phyloP scores from a whole-genome alignment of 2,888 invertebrate genomes.

The Hypsopygia costalis region DNA sequence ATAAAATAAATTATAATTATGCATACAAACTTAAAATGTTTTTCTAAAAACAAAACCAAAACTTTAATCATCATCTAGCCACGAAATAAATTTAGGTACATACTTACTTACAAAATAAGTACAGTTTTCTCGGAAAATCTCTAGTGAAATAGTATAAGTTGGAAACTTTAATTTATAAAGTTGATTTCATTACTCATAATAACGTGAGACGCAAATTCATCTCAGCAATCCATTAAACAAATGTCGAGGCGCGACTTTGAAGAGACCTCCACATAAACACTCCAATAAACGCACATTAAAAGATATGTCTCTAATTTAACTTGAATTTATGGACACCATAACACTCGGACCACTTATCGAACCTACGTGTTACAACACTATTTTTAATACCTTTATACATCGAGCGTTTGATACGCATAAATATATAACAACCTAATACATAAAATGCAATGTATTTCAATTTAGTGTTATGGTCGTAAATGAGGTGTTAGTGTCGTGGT shows the following conservation, averaged over 20 bases:
- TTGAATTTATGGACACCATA: slow-evolving; percentile 69
- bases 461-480: neutral
- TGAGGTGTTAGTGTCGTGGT: slow-evolving; percentile 9
- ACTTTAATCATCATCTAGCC: no score
- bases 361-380: slow-evolving; percentile 11
- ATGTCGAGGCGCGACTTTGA: slow-evolving; percentile 38
- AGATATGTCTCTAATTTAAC: slow-evolving; percentile 73
- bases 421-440: neutral
- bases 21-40: no score
- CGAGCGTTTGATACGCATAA: slow-evolving; percentile 11
- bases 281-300: slow-evolving; percentile 72
- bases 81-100: no score
- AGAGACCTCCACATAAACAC: slow-evolving; percentile 59
- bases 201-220: slow-evolving; percentile 36
- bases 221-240: slow-evolving; percentile 40
- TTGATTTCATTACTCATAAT: slow-evolving; percentile 7
- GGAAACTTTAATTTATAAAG: slow-evolving; percentile 13
- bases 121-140: no score
- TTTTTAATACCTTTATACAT: slow-evolving; percentile 13
- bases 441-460: slow-evolving; percentile 11
- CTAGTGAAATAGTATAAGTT: neutral
- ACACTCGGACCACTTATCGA: slow-evolving; percentile 34
- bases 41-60: no score
- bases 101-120: no score
- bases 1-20: no score